A percentile compares a stretch with the other conserved stretches of the same genome.
Conservation (phyloP, 2,113 vertebrate genomes). For the Petrocephalus microphthalmus region DNA sequence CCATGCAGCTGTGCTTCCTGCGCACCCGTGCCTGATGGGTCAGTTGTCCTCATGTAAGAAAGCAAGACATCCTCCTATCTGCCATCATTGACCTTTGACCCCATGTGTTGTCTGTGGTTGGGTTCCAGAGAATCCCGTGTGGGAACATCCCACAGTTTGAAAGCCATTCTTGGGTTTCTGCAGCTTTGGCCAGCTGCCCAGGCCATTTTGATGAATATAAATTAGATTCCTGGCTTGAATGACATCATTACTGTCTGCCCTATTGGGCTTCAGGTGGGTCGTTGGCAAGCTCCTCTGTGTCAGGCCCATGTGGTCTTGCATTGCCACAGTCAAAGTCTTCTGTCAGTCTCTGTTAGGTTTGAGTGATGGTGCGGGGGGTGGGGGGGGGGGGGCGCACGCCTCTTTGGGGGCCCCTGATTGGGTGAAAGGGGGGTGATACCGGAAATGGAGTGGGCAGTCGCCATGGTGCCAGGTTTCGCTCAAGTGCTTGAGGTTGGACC, state of each 20-base stretch:
- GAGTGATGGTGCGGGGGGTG: not conserved
- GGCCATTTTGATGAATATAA: not conserved
- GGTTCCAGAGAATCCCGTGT: not conserved
- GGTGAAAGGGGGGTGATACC: not conserved
- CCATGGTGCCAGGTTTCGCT: not conserved
- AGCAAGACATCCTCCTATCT: not conserved
- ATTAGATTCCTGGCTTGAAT: not conserved
- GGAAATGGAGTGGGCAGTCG: not conserved
- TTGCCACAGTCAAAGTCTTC: not conserved
- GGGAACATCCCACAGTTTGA: not conserved
- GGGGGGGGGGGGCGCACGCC: not conserved
- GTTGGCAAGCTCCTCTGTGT: not conserved
- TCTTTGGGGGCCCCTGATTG: not conserved
- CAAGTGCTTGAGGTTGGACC: not conserved
- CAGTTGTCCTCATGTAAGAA: not conserved
- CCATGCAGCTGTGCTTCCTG: not conserved
- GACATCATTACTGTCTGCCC: not conserved
- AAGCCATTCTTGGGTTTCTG: not conserved
- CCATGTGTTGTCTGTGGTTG: not conserved
- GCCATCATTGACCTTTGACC: not conserved
- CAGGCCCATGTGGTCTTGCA: not conserved
- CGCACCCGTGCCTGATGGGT: not conserved
- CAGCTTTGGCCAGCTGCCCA: not conserved
- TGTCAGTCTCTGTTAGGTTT: not conserved
- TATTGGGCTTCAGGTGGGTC: not conserved